Conservation (phyloP, 2,888 invertebrate species). For the Pachydiplax longipennis region DNA sequence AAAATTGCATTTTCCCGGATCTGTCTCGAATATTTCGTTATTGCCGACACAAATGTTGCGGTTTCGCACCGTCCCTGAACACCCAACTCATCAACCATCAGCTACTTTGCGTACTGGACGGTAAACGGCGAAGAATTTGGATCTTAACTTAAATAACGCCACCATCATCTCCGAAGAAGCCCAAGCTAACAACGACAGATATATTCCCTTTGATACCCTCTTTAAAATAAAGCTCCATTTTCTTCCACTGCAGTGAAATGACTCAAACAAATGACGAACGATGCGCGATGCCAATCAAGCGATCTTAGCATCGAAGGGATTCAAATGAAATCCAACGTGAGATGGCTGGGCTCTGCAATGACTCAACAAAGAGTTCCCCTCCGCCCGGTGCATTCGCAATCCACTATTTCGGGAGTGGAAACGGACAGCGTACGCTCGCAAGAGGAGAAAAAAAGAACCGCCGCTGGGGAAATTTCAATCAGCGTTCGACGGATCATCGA, state of each 20-base stretch:
- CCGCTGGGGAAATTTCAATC: no score
- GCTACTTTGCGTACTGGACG: not conserved
- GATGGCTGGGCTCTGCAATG: not conserved
- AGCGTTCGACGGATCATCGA: no score
- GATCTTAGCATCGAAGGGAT: not conserved
- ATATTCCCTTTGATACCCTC: not conserved
- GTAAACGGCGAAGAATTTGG: not conserved
- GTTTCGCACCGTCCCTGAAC: no score
- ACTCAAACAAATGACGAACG: not conserved
- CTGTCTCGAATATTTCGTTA: no score
- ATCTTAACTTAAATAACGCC: not conserved
- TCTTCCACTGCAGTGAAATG: not conserved
- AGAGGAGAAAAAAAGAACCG: not conserved
- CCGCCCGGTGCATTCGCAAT: not conserved
- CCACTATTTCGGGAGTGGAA: constrained; percentile 30
- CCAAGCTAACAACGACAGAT: not conserved
- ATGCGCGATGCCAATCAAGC: not conserved
- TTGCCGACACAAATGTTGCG: no score
- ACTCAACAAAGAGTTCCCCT: not conserved
- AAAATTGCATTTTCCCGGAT: no score
- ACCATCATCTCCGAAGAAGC: not conserved
- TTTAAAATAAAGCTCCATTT: not conserved
- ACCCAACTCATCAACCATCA: not conserved
- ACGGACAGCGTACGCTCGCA: not conserved
- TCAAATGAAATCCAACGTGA: not conserved